Percentiles rank a stretch among this genome's conserved stretches.
phyloP scores from a whole-genome alignment of 1,140 invertebrate species.

The Eumeta japonica region DNA sequence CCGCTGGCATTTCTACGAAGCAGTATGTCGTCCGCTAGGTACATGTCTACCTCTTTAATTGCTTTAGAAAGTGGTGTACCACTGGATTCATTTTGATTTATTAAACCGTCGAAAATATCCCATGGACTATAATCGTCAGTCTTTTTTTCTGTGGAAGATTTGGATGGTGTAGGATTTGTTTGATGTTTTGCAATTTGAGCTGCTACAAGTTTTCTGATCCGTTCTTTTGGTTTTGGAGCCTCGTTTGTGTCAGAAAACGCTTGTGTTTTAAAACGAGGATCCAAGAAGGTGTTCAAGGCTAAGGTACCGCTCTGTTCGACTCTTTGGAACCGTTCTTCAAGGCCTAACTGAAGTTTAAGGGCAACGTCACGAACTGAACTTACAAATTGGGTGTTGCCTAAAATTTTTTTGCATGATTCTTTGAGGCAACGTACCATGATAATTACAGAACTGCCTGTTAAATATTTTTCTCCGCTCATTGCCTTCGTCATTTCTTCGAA shows the following conservation, averaged over 20 bases:
- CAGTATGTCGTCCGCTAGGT: constrained; percentile 9
- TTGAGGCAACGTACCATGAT: constrained; percentile 8
- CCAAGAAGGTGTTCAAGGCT: constrained; percentile 15
- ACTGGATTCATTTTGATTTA: neutral
- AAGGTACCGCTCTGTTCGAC: constrained; percentile 16
- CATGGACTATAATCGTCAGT: constrained; percentile 4
- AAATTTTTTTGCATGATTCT: constrained; percentile 7
- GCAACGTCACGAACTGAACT: neutral
- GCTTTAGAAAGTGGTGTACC: constrained; percentile 12
- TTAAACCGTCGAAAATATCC: constrained; percentile 11
- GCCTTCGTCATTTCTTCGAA: constrained; percentile 12
- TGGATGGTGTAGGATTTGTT: neutral
- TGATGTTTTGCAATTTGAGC: constrained; percentile 2
- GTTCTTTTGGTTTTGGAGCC: constrained; percentile 11
- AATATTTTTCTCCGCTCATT: constrained; percentile 18
- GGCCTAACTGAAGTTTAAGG: constrained; percentile 7
- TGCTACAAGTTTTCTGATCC: constrained; percentile 8
- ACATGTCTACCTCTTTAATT: constrained; percentile 14
- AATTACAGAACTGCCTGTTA: constrained; percentile 14
- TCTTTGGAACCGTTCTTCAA: constrained; percentile 8
- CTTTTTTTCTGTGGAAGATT: neutral
- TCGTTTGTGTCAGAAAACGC: constrained; percentile 13
- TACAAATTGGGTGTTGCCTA: neutral
- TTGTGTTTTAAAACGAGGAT: constrained; percentile 20
- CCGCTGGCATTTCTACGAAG: constrained; percentile 8